Conservation (phyloP, 2,113 vertebrate species). For the Pycnonotus jocosus region DNA sequence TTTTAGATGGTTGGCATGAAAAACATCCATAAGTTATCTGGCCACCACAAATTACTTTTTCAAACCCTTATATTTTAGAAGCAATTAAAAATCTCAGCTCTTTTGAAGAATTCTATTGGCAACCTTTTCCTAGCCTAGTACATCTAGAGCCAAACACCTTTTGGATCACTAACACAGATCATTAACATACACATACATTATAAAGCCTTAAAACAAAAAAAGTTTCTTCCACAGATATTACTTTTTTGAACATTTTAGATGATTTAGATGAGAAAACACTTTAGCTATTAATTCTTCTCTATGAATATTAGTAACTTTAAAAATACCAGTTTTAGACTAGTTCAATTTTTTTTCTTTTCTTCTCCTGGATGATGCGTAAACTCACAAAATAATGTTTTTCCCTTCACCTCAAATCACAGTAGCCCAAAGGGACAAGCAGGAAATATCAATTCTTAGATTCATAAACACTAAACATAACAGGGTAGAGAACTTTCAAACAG, state of each 20-base stretch:
- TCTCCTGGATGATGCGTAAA: background rate
- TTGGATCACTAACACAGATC: background rate
- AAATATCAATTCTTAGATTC: background rate
- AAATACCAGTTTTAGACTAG: background rate
- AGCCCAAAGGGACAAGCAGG: background rate
- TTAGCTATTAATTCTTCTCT: background rate
- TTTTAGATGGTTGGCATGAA: background rate
- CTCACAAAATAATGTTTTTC: background rate
- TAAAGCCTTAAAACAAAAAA: background rate
- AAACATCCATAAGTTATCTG: background rate
- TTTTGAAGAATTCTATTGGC: background rate
- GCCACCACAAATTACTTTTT: background rate
- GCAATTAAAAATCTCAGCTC: background rate
- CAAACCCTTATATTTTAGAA: background rate
- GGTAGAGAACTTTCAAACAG: background rate
- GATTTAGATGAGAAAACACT: background rate
- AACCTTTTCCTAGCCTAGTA: background rate
- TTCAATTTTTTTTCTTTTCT: accelerated
- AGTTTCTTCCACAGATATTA: background rate
- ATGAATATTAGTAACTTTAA: background rate
- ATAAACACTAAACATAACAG: background rate
- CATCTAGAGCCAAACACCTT: background rate
- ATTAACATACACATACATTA: accelerated
- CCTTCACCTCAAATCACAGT: background rate
- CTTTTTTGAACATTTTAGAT: background rate